Evolutionary conservation across 2,797 vertebrate species (phyloP).

Genomic region (Ctenopoma multispine): DNA sequence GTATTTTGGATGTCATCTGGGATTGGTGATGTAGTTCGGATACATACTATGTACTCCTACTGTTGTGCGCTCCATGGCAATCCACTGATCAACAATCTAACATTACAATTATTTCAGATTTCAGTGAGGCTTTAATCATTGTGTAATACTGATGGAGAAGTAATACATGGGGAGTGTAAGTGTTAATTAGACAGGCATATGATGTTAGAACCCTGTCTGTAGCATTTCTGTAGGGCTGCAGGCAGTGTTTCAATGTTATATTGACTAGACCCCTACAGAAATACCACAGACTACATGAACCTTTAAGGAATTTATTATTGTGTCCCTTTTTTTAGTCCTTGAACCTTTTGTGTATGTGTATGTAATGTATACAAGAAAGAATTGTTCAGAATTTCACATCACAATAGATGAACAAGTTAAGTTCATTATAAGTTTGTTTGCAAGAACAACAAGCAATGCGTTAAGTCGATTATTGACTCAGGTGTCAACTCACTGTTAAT

Average conservation of each 20-base stretch:
- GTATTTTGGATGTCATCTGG: not conserved
- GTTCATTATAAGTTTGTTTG: not conserved
- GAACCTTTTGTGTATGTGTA: too few relatives aligned
- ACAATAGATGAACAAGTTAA: not conserved
- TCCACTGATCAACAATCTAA: not conserved
- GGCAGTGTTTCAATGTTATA: slow-evolving; percentile 28
- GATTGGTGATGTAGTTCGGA: not conserved
- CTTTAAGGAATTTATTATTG: slow-evolving; percentile 14
- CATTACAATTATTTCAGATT: not conserved
- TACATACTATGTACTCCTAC: not conserved
- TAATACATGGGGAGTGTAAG: slow-evolving; percentile 25
- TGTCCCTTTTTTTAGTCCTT: not conserved
- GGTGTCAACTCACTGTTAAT: not conserved
- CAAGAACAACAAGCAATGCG: not conserved
- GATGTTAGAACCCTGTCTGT: slow-evolving; percentile 19
- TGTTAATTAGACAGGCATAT: slow-evolving; percentile 57
- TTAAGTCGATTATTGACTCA: not conserved
- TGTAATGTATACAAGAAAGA: too few relatives aligned
- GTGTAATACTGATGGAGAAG: slow-evolving; percentile 23
- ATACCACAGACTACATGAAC: slow-evolving; percentile 1
- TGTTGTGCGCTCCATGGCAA: not conserved
- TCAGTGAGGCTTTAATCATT: not conserved
- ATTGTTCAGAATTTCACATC: not conserved
- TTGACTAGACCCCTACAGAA: slow-evolving; percentile 14
- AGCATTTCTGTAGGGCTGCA: slow-evolving; percentile 18